Conservation (phyloP, 2,113 vertebrate species). For the Hippocampus comes region DNA sequence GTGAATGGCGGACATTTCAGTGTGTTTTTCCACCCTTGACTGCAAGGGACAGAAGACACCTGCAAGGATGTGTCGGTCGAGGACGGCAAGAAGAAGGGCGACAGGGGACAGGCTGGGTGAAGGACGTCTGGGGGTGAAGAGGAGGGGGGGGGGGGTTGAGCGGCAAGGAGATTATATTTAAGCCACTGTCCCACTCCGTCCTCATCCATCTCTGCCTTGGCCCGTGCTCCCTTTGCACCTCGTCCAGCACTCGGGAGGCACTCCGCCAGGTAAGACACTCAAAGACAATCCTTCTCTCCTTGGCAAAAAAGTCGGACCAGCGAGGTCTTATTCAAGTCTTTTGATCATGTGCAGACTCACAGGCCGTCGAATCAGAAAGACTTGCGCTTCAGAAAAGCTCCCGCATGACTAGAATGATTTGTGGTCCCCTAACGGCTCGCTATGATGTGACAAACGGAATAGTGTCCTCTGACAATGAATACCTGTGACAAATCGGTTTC, state of each 20-base stretch:
- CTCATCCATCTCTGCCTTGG: conserved; percentile 64
- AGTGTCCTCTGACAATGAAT: too few species aligned
- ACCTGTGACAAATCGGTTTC: too few species aligned
- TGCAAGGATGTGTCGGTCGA: neutral
- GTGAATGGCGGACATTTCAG: neutral
- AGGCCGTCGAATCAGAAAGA: too few species aligned
- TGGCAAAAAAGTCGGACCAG: too few species aligned
- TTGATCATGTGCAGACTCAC: too few species aligned
- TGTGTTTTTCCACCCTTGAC: neutral
- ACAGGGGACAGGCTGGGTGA: conserved; percentile 26
- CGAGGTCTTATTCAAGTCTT: too few species aligned
- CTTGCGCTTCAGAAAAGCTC: too few species aligned
- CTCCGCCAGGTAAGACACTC: conserved; percentile 71
- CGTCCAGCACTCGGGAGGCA: conserved; percentile 64
- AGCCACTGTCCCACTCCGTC: conserved; percentile 64
- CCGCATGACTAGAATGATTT: neutral
- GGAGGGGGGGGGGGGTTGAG: conserved; percentile 8
- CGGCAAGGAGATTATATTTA: conserved; percentile 71
- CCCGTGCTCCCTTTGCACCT: conserved; percentile 52
- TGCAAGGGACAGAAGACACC: conserved; percentile 15
- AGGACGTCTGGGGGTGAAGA: conserved; percentile 22
- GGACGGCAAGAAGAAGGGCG: neutral
- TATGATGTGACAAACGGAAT: too few species aligned
- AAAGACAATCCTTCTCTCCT: conserved; percentile 41
- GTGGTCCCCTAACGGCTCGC: too few species aligned